These are phyloP conservation scores for Takifugu flavidus DNA, from an alignment of 2,113 vertebrate species.

Conservation along the genomic window DNA sequence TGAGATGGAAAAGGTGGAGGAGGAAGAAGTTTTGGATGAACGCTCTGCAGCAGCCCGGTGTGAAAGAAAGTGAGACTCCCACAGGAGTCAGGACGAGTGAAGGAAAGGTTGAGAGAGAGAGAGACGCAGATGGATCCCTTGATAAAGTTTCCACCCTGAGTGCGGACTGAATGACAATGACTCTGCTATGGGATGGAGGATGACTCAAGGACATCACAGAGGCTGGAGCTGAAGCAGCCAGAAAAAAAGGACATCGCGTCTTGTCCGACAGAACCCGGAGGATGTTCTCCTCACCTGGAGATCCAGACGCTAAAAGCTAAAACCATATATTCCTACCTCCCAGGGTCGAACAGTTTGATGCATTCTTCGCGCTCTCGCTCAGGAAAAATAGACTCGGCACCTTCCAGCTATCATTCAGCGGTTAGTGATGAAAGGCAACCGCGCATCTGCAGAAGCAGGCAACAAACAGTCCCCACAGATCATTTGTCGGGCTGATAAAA, in stretches of 20 bases:
- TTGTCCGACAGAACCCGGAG: background rate
- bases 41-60: background rate
- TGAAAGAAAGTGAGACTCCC: background rate
- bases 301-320: background rate
- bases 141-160: conserved; percentile 44
- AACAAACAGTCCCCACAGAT: conserved; percentile 22
- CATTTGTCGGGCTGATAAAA: conserved; percentile 18
- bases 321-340: background rate
- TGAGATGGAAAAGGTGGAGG: background rate
- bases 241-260: background rate
- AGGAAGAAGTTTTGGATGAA: conserved; percentile 2
- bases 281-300: conserved; percentile 8
- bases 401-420: conserved; percentile 28
- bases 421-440: conserved; percentile 37
- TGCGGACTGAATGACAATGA: conserved; percentile 49
- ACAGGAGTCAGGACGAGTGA: background rate
- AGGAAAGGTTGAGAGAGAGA: conserved; percentile 15
- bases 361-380: conserved; percentile 9
- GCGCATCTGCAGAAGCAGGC: conserved; percentile 27
- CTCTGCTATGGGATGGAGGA: conserved; percentile 19
- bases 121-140: conserved; percentile 24
- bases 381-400: conserved; percentile 12
- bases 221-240: conserved; percentile 19
- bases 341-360: background rate
- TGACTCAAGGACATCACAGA: conserved; percentile 35